phyloP scores from a whole-genome alignment of 2,888 invertebrate species.

The Pammene fasciana region DNA sequence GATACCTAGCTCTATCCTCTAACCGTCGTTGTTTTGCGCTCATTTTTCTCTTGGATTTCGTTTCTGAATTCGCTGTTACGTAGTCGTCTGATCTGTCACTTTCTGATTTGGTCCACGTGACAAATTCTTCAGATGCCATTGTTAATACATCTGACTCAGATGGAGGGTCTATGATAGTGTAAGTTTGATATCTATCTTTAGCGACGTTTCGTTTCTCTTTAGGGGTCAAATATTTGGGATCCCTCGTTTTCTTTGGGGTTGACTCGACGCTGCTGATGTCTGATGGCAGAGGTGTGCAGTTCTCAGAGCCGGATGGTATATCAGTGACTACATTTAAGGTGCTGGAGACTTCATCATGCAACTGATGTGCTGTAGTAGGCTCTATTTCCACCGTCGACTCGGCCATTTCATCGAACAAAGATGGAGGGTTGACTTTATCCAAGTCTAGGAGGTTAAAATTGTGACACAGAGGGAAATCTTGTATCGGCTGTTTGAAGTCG shows the following conservation, averaged over 20 bases:
- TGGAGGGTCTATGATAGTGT: conserved; percentile 87
- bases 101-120: conserved; percentile 77
- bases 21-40: conserved; percentile 87
- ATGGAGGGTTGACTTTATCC: conserved; percentile 88
- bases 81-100: conserved; percentile 73
- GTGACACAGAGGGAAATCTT: conserved; percentile 75
- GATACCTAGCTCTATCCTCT: conserved; percentile 87
- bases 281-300: conserved; percentile 86
- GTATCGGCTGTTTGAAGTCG: conserved; percentile 83
- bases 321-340: conserved; percentile 83
- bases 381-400: conserved; percentile 83
- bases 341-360: conserved; percentile 83
- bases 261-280: conserved; percentile 90
- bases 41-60: conserved; percentile 66
- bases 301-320: conserved; percentile 81
- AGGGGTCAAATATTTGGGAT: conserved; percentile 85
- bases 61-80: conserved; percentile 64
- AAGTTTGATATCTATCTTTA: conserved; percentile 92
- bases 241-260: conserved; percentile 86
- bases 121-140: conserved; percentile 66
- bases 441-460: conserved; percentile 81
- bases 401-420: conserved; percentile 87
- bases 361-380: conserved; percentile 80
- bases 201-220: conserved; percentile 89
- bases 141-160: conserved; percentile 63